Base-by-base conservation (phyloP, 1,140 invertebrate genomes). In the Drusus annulatus region DNA sequence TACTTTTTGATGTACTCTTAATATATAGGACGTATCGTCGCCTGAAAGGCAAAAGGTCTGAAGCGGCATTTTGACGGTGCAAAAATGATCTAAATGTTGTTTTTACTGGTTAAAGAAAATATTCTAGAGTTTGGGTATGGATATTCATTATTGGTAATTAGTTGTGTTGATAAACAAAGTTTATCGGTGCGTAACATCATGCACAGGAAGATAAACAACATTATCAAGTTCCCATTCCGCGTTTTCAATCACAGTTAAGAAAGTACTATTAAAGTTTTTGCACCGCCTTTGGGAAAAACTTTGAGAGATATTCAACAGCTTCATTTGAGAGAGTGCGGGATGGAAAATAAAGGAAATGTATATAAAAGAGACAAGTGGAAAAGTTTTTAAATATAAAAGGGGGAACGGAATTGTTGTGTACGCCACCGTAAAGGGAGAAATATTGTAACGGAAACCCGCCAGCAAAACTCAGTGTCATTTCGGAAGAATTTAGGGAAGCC, bases 351-450 rank as follows among this genome's bases (percentile, higher is more conserved):
- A 83, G 71, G 71, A 80, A 79, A 79, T 78, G 76, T 75, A 74
- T 80, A 80, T 74, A 80, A 78, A 76, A 78, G 79, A 71, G 68
- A 79, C 79, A 80, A 83, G 76, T 80, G 81, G 69, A 78, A 83
- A 83, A 83, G 56, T 80, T 83, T 77, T 51, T 51, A 63, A 76
- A 80, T 80, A 80, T 83, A 80, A 83, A 81, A 81, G 77, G 74
- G 78, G 78, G 52, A 82, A 74, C 74, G 69, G 74, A 74, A 73
- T 74, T 63, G 81, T 83, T 80, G 79, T 63, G 74, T 75, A 71
- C 80, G 52, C 76, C 15, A 50, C 68, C 68, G 36, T 45, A 71
- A 71, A 71, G 52, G 36, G 74, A 60, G 28, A 76, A 76, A 60
- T 45, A 76, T 60, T 45, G 54, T 76, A 76, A 76, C 74, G 45